Base-by-base conservation (phyloP, 2,113 vertebrate genomes). In the Macrotis lagotis region DNA sequence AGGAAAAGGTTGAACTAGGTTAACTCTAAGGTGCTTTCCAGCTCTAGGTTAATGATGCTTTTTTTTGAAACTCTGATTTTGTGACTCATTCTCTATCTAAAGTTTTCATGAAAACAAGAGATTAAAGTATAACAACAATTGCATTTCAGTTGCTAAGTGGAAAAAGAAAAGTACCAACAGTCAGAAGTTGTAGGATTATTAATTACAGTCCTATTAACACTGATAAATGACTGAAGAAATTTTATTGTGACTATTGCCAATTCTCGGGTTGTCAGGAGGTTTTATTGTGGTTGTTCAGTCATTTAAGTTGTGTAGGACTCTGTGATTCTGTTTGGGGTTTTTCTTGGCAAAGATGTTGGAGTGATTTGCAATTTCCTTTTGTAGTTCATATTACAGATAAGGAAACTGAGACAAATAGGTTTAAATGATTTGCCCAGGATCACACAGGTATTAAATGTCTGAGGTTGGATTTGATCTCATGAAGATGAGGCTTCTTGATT, bases 191-290 rank as follows among this genome's bases (percentile, higher is more conserved):
- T 28, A 92, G 74, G 37, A 90, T 96, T 94, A 91, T 48, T 90
- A 53, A 91, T 37, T n/a, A 28, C 48, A 94, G 9, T 49, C 59
- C 66, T 92, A 66, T 11, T 92, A 19, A 66, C 11, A 7, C 59
- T 66, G 59, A 10, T 47, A 96, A 94, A 94, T 95, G 93, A 94
- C 50, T 8, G 50, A 37, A 51, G 89, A 91, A 95, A 52, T 22
- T 95, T 88, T 91, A 91, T 90, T 97, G 31, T 6, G 25, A 95
- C 44, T 31, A 48, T 88, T 95, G 51, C 12, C 24, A 94, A 90
- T 90, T 90, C 88, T 37, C 66, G 88, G 91, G 37, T 88, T 93
- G 8, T 90, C 49, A 92, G 91, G 16, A 93, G 0, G 2, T 93
- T 90, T 83, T 55, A 51, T 48, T 50, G 11, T 37, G 28, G 31